phyloP scores from a whole-genome alignment of 2,113 vertebrate genomes.

The Lepisosteus oculatus region DNA sequence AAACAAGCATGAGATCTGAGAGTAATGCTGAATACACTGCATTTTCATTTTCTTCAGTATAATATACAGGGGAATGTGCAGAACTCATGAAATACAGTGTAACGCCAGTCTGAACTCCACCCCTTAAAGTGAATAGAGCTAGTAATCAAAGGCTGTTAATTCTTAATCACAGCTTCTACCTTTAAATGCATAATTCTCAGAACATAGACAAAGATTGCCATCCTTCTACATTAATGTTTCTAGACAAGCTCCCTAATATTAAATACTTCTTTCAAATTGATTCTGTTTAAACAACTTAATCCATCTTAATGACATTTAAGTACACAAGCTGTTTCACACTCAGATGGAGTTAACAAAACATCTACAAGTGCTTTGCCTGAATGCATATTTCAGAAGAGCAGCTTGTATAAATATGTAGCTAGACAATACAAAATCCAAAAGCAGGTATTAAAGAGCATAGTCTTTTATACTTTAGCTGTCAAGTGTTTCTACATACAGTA shows the following conservation, averaged over 20 bases:
- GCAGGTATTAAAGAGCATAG: not conserved
- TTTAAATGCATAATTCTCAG: too few species aligned
- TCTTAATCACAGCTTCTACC: too few species aligned
- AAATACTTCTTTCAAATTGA: not conserved
- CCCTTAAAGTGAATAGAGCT: too few species aligned
- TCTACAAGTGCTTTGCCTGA: not conserved
- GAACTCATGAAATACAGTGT: too few species aligned
- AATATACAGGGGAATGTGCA: too few species aligned
- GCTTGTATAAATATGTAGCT: not conserved
- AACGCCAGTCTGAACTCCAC: too few species aligned
- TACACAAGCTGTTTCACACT: not conserved
- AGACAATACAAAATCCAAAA: constrained; percentile 6
- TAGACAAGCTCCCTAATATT: constrained; percentile 1
- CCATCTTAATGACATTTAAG: not conserved
- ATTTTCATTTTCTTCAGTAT: too few species aligned
- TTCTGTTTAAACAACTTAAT: not conserved
- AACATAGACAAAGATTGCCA: too few species aligned
- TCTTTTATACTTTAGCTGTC: not conserved
- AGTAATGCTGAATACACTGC: too few species aligned
- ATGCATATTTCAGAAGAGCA: not conserved
- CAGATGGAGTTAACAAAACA: constrained; percentile 1
- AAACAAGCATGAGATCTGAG: too few species aligned
- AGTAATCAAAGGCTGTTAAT: too few species aligned
- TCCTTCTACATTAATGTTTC: not conserved
- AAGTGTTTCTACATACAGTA: too few species aligned